phyloP scores from a whole-genome alignment of 1,140 invertebrate species.

The Homalodisca vitripennis region DNA sequence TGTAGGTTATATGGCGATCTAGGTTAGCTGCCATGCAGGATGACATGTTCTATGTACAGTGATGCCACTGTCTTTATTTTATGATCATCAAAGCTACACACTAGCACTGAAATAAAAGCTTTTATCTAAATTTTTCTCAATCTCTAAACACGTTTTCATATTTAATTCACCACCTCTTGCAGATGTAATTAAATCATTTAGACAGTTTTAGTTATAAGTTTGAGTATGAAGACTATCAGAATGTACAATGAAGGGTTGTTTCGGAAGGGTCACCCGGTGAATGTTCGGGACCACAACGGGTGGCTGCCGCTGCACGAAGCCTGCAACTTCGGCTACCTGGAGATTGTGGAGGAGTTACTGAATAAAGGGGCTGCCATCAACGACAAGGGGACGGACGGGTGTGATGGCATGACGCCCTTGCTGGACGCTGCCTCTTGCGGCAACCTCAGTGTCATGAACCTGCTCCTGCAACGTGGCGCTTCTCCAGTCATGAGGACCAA shows the following conservation, averaged over 20 bases:
- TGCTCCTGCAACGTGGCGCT: conserved; percentile 61
- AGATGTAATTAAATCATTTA: too few relatives aligned
- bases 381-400: conserved; percentile 76
- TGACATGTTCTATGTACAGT: too few relatives aligned
- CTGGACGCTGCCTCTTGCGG: conserved; percentile 69
- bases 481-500: conserved; percentile 54
- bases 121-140: too few relatives aligned
- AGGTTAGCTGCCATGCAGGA: too few relatives aligned
- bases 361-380: conserved; percentile 82
- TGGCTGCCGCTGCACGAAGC: conserved; percentile 97
- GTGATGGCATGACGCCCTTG: conserved; percentile 71
- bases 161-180: too few relatives aligned
- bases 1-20: too few relatives aligned
- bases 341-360: conserved; percentile 76
- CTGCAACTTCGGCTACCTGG: conserved; percentile 76
- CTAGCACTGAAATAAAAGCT: too few relatives aligned
- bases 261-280: conserved; percentile 75
- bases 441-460: conserved; percentile 56
- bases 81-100: too few relatives aligned
- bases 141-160: too few relatives aligned
- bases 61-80: too few relatives aligned
- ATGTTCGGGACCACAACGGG: conserved; percentile 82
- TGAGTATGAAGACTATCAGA: not conserved
- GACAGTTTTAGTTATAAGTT: too few relatives aligned
- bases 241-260: too few relatives aligned